Evolutionary conservation across 2,888 invertebrate species (phyloP).

Genomic region (Drosophila borborema): DNA sequence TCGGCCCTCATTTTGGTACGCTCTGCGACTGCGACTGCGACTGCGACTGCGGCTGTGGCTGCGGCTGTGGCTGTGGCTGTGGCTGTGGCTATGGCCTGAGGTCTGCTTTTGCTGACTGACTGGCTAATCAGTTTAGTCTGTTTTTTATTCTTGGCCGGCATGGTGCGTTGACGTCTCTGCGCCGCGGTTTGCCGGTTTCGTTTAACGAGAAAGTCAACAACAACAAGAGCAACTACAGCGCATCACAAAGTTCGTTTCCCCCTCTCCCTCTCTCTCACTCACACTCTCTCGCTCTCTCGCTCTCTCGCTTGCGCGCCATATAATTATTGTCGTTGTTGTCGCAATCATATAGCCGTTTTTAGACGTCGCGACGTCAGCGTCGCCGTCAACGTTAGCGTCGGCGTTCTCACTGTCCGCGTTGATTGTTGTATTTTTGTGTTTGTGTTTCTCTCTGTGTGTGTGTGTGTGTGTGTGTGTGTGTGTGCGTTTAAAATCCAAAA

Average conservation of each 20-base stretch:
- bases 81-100: conserved; percentile 13
- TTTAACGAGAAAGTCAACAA: conserved; percentile 12
- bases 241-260: conserved; percentile 39
- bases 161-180: conserved; percentile 61
- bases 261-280: not conserved
- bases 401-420: conserved; percentile 40
- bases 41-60: not conserved
- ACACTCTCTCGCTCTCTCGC: not conserved
- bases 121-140: conserved; percentile 77
- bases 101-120: conserved; percentile 37
- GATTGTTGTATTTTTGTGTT: conserved; percentile 31
- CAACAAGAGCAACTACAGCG: conserved; percentile 21
- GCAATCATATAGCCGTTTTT: conserved; percentile 71
- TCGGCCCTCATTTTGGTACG: conserved; percentile 3
- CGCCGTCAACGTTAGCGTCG: conserved; percentile 19
- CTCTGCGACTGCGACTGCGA: conserved; percentile 7
- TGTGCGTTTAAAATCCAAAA: conserved; percentile 37
- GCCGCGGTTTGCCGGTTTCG: conserved; percentile 45
- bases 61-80: not conserved
- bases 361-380: conserved; percentile 48
- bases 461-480: conserved; percentile 17
- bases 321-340: conserved; percentile 56
- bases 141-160: conserved; percentile 77
- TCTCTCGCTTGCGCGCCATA: not conserved
- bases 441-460: conserved; percentile 20